phyloP scores from a whole-genome alignment of 2,888 invertebrate genomes.

The Ornithoptera priamus region DNA sequence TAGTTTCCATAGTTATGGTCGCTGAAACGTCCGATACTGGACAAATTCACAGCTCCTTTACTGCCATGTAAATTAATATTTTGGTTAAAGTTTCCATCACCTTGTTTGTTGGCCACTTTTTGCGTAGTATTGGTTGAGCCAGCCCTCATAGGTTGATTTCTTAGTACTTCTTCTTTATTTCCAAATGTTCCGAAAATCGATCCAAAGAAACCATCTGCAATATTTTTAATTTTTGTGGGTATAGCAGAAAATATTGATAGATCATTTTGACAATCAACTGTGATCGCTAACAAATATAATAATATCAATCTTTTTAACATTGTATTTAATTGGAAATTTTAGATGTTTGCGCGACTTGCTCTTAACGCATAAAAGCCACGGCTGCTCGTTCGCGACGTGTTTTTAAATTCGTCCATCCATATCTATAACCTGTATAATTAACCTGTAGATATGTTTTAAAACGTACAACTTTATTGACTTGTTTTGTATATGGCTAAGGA shows the following conservation, averaged over 20 bases:
- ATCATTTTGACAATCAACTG: constrained; percentile 9
- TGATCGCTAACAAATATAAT: constrained; percentile 8
- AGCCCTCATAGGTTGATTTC: background rate
- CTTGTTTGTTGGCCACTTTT: constrained; percentile 11
- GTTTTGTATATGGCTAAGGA: too few species aligned
- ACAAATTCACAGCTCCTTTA: constrained; percentile 9
- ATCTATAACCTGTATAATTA: too few species aligned
- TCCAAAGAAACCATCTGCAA: constrained; percentile 4
- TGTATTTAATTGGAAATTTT: background rate
- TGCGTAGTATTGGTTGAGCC: background rate
- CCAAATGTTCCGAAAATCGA: background rate
- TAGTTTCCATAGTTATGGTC: constrained; percentile 17
- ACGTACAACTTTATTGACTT: too few species aligned
- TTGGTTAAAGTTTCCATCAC: constrained; percentile 22
- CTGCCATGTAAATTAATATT: constrained; percentile 17
- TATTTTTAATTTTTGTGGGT: constrained; percentile 6
- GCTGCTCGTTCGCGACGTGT: too few species aligned
- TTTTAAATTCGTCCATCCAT: too few species aligned
- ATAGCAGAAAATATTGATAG: constrained; percentile 4
- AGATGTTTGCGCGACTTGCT: background rate
- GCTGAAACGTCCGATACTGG: background rate
- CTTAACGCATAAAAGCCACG: background rate
- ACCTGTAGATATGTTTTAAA: too few species aligned
- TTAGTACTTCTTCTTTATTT: background rate
- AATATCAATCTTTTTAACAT: constrained; percentile 16